Conservation (phyloP, 2,113 vertebrate genomes). For the Ictalurus furcatus region DNA sequence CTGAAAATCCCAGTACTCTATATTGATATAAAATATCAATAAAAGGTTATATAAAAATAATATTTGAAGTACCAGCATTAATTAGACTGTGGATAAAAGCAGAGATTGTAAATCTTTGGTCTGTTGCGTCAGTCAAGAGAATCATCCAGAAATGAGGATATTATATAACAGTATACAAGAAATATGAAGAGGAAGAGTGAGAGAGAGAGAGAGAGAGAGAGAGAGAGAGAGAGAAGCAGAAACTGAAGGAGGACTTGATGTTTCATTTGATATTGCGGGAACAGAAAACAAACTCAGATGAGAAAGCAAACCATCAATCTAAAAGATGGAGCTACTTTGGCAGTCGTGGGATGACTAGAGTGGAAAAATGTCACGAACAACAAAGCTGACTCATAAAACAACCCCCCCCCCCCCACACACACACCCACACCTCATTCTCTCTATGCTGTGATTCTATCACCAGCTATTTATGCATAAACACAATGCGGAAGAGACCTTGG, state of each 20-base stretch:
- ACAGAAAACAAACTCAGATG: slow-evolving; percentile 26
- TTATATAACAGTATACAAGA: background rate
- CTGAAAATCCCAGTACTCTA: background rate
- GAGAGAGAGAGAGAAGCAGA: background rate
- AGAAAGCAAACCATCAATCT: slow-evolving; percentile 18
- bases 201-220: background rate
- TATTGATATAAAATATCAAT: background rate
- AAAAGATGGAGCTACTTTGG: slow-evolving; percentile 18
- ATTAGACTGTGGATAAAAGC: background rate
- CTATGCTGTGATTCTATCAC: background rate
- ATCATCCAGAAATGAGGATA: background rate
- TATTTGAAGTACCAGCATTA: background rate
- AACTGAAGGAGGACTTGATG: background rate
- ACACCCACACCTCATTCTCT: slow-evolving; percentile 15
- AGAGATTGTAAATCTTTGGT: background rate
- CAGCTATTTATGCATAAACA: slow-evolving; percentile 11
- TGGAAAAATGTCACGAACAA: slow-evolving; percentile 22
- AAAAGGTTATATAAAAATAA: background rate
- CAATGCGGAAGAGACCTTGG: background rate
- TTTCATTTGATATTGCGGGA: background rate
- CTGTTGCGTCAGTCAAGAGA: background rate
- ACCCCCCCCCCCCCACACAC: background rate
- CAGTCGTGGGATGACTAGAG: slow-evolving; percentile 19
- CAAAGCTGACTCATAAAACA: slow-evolving; percentile 34
- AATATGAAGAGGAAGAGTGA: background rate